phyloP scores from a whole-genome alignment of 1,140 invertebrate genomes.

The Solenopsis fugax region DNA sequence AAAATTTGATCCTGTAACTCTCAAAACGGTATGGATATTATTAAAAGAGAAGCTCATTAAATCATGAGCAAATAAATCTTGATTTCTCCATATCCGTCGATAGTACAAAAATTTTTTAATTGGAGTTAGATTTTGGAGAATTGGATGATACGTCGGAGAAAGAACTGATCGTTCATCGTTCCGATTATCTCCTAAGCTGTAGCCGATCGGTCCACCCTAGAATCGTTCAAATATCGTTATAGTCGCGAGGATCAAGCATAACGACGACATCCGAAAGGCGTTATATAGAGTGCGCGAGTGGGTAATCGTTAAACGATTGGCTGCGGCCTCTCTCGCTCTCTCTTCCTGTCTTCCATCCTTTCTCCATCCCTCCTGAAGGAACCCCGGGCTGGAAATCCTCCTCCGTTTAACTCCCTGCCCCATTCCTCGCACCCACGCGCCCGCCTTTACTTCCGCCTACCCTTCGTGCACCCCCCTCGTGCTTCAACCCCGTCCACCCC shows the following conservation, averaged over 20 bases:
- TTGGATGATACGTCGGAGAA: not conserved
- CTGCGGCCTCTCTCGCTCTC: slow-evolving; percentile 77
- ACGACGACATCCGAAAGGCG: slow-evolving; percentile 83
- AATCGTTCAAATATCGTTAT: slow-evolving; percentile 64
- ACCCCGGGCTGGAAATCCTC: slow-evolving; percentile 63
- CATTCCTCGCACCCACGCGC: slow-evolving; percentile 65
- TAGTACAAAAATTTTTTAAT: slow-evolving; percentile 14
- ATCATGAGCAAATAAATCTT: not conserved
- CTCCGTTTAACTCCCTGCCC: slow-evolving; percentile 77
- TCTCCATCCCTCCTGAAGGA: slow-evolving; percentile 59
- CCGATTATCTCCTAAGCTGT: slow-evolving; percentile 31
- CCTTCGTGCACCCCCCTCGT: slow-evolving; percentile 66
- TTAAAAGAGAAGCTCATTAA: not conserved
- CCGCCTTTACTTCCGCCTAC: slow-evolving; percentile 76
- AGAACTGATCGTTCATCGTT: not conserved
- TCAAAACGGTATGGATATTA: not conserved
- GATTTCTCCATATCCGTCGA: not conserved
- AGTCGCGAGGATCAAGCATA: slow-evolving; percentile 75
- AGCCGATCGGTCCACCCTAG: slow-evolving; percentile 27
- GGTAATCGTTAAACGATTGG: slow-evolving; percentile 86
- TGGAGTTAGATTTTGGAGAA: not conserved
- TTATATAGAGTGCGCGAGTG: slow-evolving; percentile 83
- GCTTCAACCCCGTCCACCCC: slow-evolving; percentile 52
- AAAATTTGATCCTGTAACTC: not conserved
- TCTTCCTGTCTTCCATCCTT: slow-evolving; percentile 51